Percentiles rank a stretch among this genome's conserved stretches.
These are phyloP conservation scores for Achroia grisella DNA, from an alignment of 1,140 invertebrate species.

Conservation along the genomic window DNA sequence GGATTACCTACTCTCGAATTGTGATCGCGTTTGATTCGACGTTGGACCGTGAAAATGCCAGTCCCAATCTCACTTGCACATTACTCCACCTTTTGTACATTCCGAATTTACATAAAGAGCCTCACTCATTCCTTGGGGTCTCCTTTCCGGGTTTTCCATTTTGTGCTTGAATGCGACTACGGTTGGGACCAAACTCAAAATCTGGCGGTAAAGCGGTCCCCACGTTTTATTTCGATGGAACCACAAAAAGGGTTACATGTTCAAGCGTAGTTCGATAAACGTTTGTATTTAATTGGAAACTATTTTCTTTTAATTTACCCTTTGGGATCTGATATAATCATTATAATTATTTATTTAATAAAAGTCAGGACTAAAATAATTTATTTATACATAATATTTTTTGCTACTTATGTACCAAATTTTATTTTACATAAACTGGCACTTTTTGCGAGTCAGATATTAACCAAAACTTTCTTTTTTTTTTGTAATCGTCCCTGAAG, in stretches of 20 bases:
- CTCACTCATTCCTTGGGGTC: conserved; percentile 43
- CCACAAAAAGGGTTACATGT: conserved; percentile 31
- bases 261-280: conserved; percentile 16
- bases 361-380: no score
- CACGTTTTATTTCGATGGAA: conserved; percentile 36
- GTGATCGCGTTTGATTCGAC: conserved; percentile 14
- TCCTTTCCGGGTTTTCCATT: conserved; percentile 53
- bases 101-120: conserved; percentile 57
- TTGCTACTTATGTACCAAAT: no score
- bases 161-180: conserved; percentile 45
- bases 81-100: conserved; percentile 55
- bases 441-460: no score
- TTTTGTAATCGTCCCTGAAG: no score
- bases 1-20: conserved; percentile 23
- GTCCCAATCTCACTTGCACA: conserved; percentile 50
- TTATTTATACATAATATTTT: no score
- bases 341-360: no score
- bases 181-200: conserved; percentile 29
- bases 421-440: no score
- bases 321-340: no score
- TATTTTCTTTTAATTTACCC: conserved; percentile 1
- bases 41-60: conserved; percentile 32
- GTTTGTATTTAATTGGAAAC: conserved; percentile 22
- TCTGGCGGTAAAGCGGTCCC: conserved; percentile 29
- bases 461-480: no score